These are phyloP conservation scores for Brachyrhaphis roseni DNA, from an alignment of 2,797 vertebrate species.

Conservation along the genomic window DNA sequence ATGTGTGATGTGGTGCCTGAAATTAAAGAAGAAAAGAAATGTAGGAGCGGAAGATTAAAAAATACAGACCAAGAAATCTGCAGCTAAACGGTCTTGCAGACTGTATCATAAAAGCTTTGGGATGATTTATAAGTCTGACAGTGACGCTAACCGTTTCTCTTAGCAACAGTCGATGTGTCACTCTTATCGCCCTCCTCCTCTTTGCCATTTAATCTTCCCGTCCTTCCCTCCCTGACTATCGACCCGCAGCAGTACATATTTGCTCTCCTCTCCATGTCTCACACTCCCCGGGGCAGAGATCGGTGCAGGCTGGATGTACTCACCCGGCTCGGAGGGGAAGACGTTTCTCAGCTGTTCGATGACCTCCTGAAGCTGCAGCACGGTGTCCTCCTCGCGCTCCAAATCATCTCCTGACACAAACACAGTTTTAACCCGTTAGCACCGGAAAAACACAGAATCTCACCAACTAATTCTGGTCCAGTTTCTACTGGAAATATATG, in stretches of 20 bases:
- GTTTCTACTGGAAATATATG: too few species aligned
- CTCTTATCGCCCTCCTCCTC: slow-evolving; percentile 47
- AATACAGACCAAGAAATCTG: slow-evolving; percentile 27
- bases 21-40: slow-evolving; percentile 38
- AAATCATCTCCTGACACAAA: slow-evolving; percentile 83
- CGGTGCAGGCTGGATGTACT: slow-evolving; percentile 30
- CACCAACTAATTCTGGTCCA: too few species aligned
- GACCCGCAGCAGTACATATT: slow-evolving; percentile 62
- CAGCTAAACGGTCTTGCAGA: slow-evolving; percentile 47
- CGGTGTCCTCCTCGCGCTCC: slow-evolving; percentile 90
- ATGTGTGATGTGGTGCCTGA: slow-evolving; percentile 79
- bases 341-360: slow-evolving; percentile 96
- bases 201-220: slow-evolving; percentile 50
- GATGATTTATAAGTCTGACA: slow-evolving; percentile 43
- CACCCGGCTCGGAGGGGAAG: slow-evolving; percentile 87
- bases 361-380: slow-evolving; percentile 95
- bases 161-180: slow-evolving; percentile 29
- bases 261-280: slow-evolving; percentile 60
- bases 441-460: not conserved
- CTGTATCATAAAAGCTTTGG: slow-evolving; percentile 49
- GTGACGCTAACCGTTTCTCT: slow-evolving; percentile 20
- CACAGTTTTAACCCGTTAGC: slow-evolving; percentile 8
- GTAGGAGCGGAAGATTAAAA: slow-evolving; percentile 16
- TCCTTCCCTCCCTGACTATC: slow-evolving; percentile 36
- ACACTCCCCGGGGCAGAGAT: slow-evolving; percentile 26